Evolutionary conservation across 2,888 invertebrate species (phyloP).

Genomic region (Drosophila macrospina): DNA sequence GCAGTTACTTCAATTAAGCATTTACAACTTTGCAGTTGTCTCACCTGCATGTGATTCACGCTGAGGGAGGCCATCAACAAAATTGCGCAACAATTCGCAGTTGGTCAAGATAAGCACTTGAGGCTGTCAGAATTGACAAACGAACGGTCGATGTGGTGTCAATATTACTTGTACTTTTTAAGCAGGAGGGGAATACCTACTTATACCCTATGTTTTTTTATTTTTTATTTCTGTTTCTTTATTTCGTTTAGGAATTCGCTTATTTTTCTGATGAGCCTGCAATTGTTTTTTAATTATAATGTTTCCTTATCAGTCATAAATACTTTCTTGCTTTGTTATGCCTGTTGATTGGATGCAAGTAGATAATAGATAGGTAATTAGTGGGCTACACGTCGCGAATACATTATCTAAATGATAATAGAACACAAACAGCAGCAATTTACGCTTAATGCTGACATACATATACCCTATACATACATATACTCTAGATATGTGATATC

Average conservation of each 20-base stretch:
- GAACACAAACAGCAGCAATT: slow-evolving; percentile 10
- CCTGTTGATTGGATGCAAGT: not conserved
- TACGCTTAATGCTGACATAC: slow-evolving; percentile 9
- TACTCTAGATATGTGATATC: slow-evolving; percentile 10
- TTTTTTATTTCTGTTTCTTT: too few species aligned
- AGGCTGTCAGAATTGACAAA: slow-evolving; percentile 38
- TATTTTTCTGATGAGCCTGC: slow-evolving; percentile 30
- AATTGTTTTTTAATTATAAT: slow-evolving; percentile 69
- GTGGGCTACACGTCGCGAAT: slow-evolving; percentile 8
- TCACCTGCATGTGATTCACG: slow-evolving; percentile 51
- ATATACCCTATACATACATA: slow-evolving; percentile 5
- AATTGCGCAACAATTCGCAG: slow-evolving; percentile 51
- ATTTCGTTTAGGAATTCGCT: not conserved
- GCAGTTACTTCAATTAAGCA: not conserved
- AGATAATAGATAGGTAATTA: slow-evolving; percentile 11
- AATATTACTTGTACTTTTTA: not conserved
- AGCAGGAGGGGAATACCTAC: too few species aligned
- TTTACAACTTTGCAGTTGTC: slow-evolving; percentile 25
- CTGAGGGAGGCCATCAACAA: slow-evolving; percentile 5
- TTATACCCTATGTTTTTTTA: not conserved
- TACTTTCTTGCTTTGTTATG: not conserved
- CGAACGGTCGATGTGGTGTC: slow-evolving; percentile 6
- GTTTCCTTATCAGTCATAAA: slow-evolving; percentile 30
- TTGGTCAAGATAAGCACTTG: slow-evolving; percentile 57
- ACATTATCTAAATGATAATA: slow-evolving; percentile 1